Percentiles rank a stretch among this genome's conserved stretches.
Evolutionary conservation across 2,113 vertebrate species (phyloP).

Genomic region (Psittacula cyanocephala): DNA sequence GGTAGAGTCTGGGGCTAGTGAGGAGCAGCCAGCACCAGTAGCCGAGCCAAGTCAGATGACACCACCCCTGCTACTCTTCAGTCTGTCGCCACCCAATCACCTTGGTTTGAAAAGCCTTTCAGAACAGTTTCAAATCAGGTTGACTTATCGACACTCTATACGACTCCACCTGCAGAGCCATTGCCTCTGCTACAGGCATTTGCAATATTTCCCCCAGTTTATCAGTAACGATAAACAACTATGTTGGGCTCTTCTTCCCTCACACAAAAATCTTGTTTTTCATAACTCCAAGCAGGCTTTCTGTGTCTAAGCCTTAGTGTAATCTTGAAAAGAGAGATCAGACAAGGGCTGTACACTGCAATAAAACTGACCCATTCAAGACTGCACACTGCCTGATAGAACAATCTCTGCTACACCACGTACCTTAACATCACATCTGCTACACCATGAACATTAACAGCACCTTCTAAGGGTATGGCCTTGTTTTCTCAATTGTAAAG

Average conservation of each 20-base stretch:
- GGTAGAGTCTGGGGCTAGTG: neutral
- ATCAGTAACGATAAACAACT: neutral
- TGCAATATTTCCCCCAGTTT: neutral
- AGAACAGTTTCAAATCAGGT: neutral
- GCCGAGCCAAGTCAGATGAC: neutral
- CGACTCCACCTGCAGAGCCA: neutral
- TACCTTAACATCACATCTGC: neutral
- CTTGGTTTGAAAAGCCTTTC: neutral
- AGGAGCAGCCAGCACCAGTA: neutral
- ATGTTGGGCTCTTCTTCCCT: neutral
- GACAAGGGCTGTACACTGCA: neutral
- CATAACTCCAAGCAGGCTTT: neutral
- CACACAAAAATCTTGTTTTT: neutral
- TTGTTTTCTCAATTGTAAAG: neutral
- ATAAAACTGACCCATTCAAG: neutral
- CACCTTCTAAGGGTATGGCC: neutral
- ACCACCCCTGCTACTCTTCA: neutral
- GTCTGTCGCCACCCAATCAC: neutral
- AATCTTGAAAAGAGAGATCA: neutral
- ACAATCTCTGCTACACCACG: accelerated
- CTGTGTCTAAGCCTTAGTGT: neutral
- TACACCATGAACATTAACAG: neutral
- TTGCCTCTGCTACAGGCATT: neutral
- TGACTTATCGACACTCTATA: neutral
- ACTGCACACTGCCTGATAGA: neutral